Evolutionary conservation across 2,113 vertebrate species (phyloP).

Genomic region (Hippocampus comes): DNA sequence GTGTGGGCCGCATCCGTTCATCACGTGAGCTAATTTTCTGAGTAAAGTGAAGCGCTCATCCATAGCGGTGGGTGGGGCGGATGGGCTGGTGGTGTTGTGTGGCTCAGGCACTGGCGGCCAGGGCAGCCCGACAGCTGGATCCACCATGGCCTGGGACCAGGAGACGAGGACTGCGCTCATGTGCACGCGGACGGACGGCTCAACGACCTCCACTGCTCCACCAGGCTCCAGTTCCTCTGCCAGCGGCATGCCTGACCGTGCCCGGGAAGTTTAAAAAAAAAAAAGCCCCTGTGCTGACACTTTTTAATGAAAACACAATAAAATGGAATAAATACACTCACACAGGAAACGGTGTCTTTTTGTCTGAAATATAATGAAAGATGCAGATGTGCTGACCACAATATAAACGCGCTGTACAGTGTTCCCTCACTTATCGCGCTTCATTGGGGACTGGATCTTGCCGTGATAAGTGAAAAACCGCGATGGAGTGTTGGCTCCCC

Average conservation of each 20-base stretch:
- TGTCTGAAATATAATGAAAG: too few species aligned
- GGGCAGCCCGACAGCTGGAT: slow-evolving; percentile 26
- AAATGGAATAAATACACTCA: background rate
- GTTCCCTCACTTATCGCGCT: too few species aligned
- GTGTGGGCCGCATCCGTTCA: slow-evolving; percentile 20
- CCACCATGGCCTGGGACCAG: background rate
- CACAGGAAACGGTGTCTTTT: background rate
- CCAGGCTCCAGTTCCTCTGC: slow-evolving; percentile 6
- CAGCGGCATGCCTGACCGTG: background rate
- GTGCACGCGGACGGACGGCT: slow-evolving; percentile 8
- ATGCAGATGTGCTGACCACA: background rate
- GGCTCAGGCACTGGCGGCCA: slow-evolving; percentile 13
- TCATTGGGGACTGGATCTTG: too few species aligned
- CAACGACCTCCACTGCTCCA: slow-evolving; percentile 22
- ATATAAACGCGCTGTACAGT: too few species aligned
- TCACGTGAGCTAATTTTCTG: background rate
- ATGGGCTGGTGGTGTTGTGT: background rate
- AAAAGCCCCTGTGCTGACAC: background rate
- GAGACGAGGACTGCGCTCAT: slow-evolving; percentile 26
- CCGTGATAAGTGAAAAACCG: too few species aligned
- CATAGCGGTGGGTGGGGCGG: background rate
- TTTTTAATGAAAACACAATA: background rate
- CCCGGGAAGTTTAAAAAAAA: background rate
- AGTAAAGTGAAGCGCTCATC: background rate
- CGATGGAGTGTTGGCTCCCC: too few species aligned